A percentile compares a stretch with the other conserved stretches of the same genome.
Evolutionary conservation across 2,113 vertebrate species (phyloP).

Genomic region (Vulpes lagopus): DNA sequence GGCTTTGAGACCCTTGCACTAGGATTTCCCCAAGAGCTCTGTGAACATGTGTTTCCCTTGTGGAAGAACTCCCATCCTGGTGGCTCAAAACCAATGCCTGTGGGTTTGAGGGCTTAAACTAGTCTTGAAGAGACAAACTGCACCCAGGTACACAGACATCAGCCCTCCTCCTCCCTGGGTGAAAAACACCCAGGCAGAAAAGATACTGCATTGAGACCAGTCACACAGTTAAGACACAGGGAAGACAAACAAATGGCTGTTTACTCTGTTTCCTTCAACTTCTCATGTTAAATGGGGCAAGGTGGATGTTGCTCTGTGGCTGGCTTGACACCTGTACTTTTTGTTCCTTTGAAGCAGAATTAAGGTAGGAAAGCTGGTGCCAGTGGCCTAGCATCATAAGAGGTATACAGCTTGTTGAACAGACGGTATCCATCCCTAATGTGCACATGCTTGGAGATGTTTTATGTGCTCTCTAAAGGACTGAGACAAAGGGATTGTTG

Average conservation of each 20-base stretch:
- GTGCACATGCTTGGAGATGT: background rate
- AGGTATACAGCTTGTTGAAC: background rate
- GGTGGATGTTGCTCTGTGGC: background rate
- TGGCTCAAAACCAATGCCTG: background rate
- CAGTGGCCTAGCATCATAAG: background rate
- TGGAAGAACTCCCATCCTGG: background rate
- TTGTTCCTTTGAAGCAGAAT: background rate
- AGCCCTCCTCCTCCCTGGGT: background rate
- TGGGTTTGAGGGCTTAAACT: background rate
- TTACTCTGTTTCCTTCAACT: background rate
- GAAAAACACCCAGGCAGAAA: background rate
- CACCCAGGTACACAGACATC: background rate
- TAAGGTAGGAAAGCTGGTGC: background rate
- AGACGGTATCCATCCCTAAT: background rate
- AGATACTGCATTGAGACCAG: background rate
- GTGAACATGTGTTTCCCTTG: background rate
- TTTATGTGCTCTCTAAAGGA: background rate
- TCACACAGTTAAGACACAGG: background rate
- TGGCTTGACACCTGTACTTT: background rate
- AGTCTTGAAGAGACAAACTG: background rate
- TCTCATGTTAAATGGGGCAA: background rate
- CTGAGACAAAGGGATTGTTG: background rate
- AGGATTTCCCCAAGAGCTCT: background rate
- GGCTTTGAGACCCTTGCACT: background rate
- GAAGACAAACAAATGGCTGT: background rate